A percentile compares a stretch with the other conserved stretches of the same genome.
These are phyloP conservation scores for Bursaphelenchus okinawaensis DNA, from an alignment of 2,888 invertebrate species.

Conservation along the genomic window DNA sequence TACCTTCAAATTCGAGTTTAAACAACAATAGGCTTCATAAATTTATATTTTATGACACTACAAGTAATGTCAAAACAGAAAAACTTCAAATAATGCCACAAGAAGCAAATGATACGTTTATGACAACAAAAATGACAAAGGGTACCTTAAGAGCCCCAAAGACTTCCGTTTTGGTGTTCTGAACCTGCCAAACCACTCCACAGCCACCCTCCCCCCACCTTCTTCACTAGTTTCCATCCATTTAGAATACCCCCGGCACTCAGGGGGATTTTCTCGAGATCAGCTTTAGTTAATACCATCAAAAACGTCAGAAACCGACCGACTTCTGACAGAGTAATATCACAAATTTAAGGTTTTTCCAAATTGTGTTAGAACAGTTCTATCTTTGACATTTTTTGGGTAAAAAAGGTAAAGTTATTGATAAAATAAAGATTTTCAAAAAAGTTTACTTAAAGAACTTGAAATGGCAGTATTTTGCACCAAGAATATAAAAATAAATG, in stretches of 20 bases:
- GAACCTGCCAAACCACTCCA: neutral
- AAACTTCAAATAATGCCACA: too few relatives aligned
- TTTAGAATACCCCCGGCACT: neutral
- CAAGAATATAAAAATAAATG: too few relatives aligned
- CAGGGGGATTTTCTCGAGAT: neutral
- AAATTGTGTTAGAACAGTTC: neutral
- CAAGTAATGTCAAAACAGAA: too few relatives aligned
- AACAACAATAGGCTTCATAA: neutral
- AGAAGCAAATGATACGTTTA: too few relatives aligned
- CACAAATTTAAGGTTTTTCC: neutral
- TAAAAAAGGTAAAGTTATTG: neutral
- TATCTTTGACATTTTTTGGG: neutral
- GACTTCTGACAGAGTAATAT: too few relatives aligned
- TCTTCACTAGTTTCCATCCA: neutral
- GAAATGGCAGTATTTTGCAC: neutral
- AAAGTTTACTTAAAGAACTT: neutral
- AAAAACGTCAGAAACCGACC: too few relatives aligned
- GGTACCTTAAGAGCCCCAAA: conserved; percentile 32
- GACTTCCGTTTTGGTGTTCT: neutral
- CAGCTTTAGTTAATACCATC: neutral
- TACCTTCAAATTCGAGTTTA: conserved; percentile 15
- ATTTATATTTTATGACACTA: too few relatives aligned
- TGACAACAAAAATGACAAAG: too few relatives aligned
- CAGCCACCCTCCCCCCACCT: neutral
- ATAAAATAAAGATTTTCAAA: too few relatives aligned